A percentile compares a stretch with the other conserved stretches of the same genome.
Conservation (phyloP, 2,113 vertebrate species). For the Tragelaphus buxtoni region DNA sequence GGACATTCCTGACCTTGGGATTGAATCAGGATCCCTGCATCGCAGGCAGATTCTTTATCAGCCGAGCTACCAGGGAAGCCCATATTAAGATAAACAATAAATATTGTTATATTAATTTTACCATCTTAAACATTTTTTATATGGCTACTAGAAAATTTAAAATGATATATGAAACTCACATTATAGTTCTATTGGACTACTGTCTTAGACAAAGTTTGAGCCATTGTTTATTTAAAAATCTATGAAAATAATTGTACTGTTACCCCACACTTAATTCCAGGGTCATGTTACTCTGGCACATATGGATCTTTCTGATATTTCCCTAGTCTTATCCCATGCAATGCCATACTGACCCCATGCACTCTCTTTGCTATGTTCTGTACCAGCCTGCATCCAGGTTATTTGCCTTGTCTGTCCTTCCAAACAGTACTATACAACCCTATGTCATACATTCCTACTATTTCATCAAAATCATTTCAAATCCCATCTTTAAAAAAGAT, state of each 20-base stretch:
- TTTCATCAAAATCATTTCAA: neutral
- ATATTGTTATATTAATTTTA: neutral
- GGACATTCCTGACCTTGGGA: neutral
- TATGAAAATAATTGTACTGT: neutral
- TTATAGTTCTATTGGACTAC: neutral
- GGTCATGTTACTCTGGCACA: neutral
- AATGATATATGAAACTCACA: neutral
- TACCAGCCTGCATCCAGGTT: neutral
- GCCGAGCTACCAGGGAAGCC: neutral
- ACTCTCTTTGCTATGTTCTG: neutral
- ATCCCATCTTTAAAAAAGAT: neutral
- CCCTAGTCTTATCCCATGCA: neutral
- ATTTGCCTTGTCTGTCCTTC: neutral
- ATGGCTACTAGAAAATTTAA: neutral
- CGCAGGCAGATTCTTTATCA: neutral
- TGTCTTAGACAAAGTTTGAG: neutral
- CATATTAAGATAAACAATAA: neutral
- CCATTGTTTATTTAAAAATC: neutral
- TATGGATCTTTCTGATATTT: neutral
- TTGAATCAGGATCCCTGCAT: neutral
- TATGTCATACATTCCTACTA: neutral
- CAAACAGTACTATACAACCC: neutral
- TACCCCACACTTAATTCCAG: neutral
- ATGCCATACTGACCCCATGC: accelerated
- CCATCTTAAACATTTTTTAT: neutral